Evolutionary conservation across 2,113 vertebrate species (phyloP), one percentile per base, ranked within the genome.

Genomic region (Nothoprocta perdicaria): DNA sequence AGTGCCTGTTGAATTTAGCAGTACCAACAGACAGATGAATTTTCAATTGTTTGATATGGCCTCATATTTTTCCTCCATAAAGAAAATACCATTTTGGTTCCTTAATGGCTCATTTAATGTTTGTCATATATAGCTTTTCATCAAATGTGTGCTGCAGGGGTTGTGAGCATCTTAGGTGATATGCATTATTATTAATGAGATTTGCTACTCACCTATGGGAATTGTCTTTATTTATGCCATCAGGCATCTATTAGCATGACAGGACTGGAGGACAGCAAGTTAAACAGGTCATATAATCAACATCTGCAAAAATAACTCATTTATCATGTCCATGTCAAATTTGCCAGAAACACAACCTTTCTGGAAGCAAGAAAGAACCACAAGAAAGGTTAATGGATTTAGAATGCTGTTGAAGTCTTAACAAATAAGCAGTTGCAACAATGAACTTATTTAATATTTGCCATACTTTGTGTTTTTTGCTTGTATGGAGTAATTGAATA

Each of bases 351-450:
- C 38, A 50, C 75, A 95, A 79, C 87, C 93, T 91, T 94, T 95
- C 84, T 86, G 60, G 62, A 55, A 89, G 78, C 63, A 95, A 92
- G 60, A 91, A 77, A 63, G 76, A 95, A 94, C 43, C 4, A 35
- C 21, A 57, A 75, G 78, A 94, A 98, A 98, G 95, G 97, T 97
- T 96, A 97, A 95, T 40, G 24, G 76, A 94, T 97, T 97, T 95
- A 89, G 95, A 96, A 97, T 96, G 95, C 80, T 91, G 69, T 45
- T 80, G 66, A 97, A 95, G 94, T 91, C 76, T 90, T 89, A 86
- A 79, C 31, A 90, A 84, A 26, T 95, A 80, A 93, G 65, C 63
- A 89, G 60, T 31, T 82, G 40, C 69, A 95, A 94, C 88, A 95
- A 94, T 92, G 66, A 83, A 94, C 86, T 96, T 72, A 95, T 95